phyloP scores from a whole-genome alignment of 2,888 invertebrate genomes.

The Physocephala rufipes region DNA sequence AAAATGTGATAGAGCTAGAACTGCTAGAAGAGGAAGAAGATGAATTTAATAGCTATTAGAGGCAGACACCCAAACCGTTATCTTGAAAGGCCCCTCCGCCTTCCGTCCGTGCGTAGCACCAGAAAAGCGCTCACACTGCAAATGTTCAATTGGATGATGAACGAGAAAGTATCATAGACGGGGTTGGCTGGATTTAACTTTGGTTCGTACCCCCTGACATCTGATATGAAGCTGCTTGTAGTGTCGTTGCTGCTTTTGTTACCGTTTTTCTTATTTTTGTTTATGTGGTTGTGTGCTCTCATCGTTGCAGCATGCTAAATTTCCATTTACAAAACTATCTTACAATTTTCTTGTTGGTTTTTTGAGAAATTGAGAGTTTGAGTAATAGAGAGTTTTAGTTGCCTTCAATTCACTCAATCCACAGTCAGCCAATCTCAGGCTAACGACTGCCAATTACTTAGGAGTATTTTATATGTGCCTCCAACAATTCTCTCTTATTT shows the following conservation, averaged over 20 bases:
- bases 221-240: conserved; percentile 46
- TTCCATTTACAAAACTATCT: too few relatives aligned
- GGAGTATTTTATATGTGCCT: conserved; percentile 40
- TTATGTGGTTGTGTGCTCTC: too few relatives aligned
- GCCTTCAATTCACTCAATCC: neutral
- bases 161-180: conserved; percentile 53
- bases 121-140: conserved; percentile 50
- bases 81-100: conserved; percentile 32
- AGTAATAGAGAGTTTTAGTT: neutral
- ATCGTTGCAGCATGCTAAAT: too few relatives aligned
- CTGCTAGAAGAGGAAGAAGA: too few relatives aligned
- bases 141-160: conserved; percentile 64
- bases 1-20: too few relatives aligned
- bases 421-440: neutral
- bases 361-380: conserved; percentile 9
- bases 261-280: conserved; percentile 32
- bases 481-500: neutral
- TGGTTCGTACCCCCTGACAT: conserved; percentile 47
- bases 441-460: too few relatives aligned
- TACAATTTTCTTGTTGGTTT: conserved; percentile 3
- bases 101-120: conserved; percentile 39
- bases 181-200: conserved; percentile 55
- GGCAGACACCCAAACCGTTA: too few relatives aligned
- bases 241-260: conserved; percentile 25
- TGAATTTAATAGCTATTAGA: too few relatives aligned